Base-by-base conservation (phyloP, 2,888 invertebrate species). In the Perithous albicinctus region DNA sequence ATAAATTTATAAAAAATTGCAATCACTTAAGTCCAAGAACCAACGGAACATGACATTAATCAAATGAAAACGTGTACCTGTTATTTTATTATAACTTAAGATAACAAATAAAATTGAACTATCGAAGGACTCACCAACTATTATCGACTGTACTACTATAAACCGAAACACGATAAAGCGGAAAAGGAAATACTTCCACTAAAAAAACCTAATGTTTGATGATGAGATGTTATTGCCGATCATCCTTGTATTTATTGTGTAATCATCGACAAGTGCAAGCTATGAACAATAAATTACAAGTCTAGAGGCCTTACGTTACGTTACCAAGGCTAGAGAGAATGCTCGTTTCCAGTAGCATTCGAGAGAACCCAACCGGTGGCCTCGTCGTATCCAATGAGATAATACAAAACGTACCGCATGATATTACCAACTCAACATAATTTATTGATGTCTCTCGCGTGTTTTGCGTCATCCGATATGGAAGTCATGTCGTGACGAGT, bases 371-470 rank as follows among this genome's bases (percentile, higher is more conserved):
- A 15, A 51, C 70, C 18, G 63, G n/a, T 54, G 59, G 64, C 72
- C 73, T 78, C 35, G 72, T 26, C 63, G 41, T 41, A 15, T 54
- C 20, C 61, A 38, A 77, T 43, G 69, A 54, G 69, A 51, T 67
- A 77, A 77, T 77, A 15, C 32, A 51, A n/a, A n/a, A 48, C 7
- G 15, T 32, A 8, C 29, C n/a, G 38, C 32, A 61, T 41, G 51
- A 63, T 41, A 77, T 77, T 63, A 10, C 20, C 18, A 20, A 43
- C 61, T 51, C 29, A 23, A 43, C 63, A 77, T 63, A 69, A 63
- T 77, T 77, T 70, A 77, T 63, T 61, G 63, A 63, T 26, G 61
- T 38, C 8, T 29, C 38, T 63, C 29, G 59, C 48, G 48, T 41
- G 69, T 54, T 41, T 51, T 26, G 20, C 26, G 54, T 64, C 8